A percentile compares a stretch with the other conserved stretches of the same genome.
These are phyloP conservation scores for Craseonycteris thonglongyai DNA, from an alignment of 2,113 vertebrate species.

Conservation along the genomic window DNA sequence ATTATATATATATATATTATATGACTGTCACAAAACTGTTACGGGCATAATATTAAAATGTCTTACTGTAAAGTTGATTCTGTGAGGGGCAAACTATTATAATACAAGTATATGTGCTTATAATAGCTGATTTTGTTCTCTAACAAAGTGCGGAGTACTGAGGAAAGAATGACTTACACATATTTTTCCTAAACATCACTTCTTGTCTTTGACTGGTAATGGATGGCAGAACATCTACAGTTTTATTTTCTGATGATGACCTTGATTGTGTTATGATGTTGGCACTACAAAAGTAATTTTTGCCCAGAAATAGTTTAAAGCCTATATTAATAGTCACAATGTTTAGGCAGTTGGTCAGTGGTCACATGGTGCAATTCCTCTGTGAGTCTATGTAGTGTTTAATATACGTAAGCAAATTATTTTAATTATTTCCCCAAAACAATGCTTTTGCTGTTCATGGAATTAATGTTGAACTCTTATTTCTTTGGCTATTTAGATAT, in stretches of 20 bases:
- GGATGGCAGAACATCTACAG: not conserved
- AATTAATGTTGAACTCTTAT: slow-evolving; percentile 6
- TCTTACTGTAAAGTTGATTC: not conserved
- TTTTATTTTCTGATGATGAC: not conserved
- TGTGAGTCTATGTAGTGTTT: not conserved
- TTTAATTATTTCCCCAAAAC: not conserved
- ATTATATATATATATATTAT: not conserved
- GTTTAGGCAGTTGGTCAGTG: not conserved
- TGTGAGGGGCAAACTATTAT: not conserved
- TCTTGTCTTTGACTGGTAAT: not conserved
- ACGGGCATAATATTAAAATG: not conserved
- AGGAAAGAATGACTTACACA: not conserved
- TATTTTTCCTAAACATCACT: not conserved
- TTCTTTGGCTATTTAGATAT: not conserved
- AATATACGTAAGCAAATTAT: not conserved
- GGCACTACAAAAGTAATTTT: not conserved
- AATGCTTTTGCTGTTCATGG: not conserved
- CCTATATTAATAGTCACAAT: not conserved
- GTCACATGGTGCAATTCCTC: not conserved
- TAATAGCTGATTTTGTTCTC: not conserved
- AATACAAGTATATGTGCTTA: not conserved
- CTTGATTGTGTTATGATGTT: not conserved
- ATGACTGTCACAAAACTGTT: not conserved
- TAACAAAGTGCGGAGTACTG: not conserved
- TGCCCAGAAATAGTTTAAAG: not conserved